A percentile compares a stretch with the other conserved stretches of the same genome.
Evolutionary conservation across 2,797 vertebrate species (phyloP).

Genomic region (Podarcis siculus): DNA sequence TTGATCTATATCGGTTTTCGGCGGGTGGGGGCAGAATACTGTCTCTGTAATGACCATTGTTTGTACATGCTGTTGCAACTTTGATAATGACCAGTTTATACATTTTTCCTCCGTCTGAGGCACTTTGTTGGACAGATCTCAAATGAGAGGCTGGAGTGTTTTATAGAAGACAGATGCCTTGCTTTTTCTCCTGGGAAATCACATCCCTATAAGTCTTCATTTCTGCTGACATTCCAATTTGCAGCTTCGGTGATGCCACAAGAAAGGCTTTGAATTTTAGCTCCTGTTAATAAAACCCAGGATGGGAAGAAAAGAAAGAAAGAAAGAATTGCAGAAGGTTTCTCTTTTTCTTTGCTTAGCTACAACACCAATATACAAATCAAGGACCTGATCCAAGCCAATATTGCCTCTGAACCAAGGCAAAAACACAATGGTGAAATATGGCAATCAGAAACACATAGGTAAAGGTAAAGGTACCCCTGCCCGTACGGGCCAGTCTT

Average conservation of each 20-base stretch:
- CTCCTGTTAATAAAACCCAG: conserved; percentile 23
- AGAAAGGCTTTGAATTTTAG: conserved; percentile 8
- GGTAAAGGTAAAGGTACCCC: too few relatives aligned
- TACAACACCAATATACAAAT: neutral
- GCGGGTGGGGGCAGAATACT: neutral
- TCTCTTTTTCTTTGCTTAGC: neutral
- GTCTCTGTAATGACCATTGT: neutral
- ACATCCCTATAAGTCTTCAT: conserved; percentile 29
- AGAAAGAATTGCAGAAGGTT: neutral
- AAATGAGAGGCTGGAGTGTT: neutral
- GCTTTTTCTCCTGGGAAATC: conserved; percentile 27
- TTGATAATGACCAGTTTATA: neutral
- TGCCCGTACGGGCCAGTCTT: too few relatives aligned
- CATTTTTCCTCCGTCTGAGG: neutral
- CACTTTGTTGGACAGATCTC: neutral
- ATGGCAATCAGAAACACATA: too few relatives aligned
- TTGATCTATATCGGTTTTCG: neutral
- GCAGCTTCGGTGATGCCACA: conserved; percentile 17
- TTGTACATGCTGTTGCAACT: neutral
- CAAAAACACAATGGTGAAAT: neutral
- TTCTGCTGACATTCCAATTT: conserved; percentile 44
- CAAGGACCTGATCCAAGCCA: neutral
- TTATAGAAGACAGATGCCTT: conserved; percentile 16
- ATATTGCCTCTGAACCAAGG: neutral
- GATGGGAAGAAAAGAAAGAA: neutral